Percentiles rank a stretch among this genome's conserved stretches.
phyloP scores from a whole-genome alignment of 2,888 invertebrate genomes.

The Calameuta pallipes region DNA sequence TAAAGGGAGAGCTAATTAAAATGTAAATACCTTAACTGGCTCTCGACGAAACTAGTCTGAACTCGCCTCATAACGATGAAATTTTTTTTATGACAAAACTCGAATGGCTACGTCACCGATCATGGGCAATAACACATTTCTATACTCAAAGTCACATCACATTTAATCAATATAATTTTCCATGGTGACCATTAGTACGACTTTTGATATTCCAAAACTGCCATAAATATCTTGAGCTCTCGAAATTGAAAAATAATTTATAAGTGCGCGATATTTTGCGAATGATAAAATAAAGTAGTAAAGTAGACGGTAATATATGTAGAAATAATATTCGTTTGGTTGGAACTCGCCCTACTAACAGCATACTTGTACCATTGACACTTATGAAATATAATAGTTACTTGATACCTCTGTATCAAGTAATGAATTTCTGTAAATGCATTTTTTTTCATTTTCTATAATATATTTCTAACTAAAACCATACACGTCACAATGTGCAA shows the following conservation, averaged over 20 bases:
- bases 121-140: background rate
- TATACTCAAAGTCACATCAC: background rate
- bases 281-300: background rate
- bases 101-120: background rate
- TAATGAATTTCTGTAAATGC: background rate
- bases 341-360: background rate
- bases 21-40: constrained; percentile 60
- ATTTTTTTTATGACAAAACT: constrained; percentile 37
- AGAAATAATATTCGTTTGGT: background rate
- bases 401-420: background rate
- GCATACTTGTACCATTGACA: background rate
- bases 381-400: background rate
- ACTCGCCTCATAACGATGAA: constrained; percentile 23
- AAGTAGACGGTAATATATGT: background rate
- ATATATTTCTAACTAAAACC: background rate
- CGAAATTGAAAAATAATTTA: background rate
- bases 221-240: background rate
- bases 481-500: background rate
- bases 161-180: background rate
- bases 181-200: background rate
- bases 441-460: background rate
- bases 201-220: background rate
- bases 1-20: constrained; percentile 63
- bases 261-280: background rate
- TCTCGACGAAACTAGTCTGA: constrained; percentile 39